Evolutionary conservation across 2,797 vertebrate species (phyloP).

Genomic region (Rhincodon typus): DNA sequence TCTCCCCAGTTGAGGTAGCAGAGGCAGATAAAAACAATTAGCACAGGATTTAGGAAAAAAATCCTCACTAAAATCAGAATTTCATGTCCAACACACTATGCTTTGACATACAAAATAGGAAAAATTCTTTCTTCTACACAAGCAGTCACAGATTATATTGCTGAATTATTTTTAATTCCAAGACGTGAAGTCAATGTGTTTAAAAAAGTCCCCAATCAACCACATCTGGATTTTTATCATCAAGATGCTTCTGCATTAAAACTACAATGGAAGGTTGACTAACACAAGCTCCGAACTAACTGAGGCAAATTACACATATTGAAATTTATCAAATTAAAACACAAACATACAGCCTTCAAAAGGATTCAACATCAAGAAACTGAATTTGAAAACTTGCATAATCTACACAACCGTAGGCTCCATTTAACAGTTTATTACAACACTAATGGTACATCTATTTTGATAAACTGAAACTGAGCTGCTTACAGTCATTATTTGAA

Average conservation of each 20-base stretch:
- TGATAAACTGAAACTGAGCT: conserved; percentile 89
- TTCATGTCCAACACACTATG: conserved; percentile 18
- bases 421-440: conserved; percentile 99
- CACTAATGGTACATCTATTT: conserved; percentile 75
- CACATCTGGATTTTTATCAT: conserved; percentile 17
- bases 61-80: conserved; percentile 4
- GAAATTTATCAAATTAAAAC: conserved; percentile 32
- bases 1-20: conserved; percentile 3
- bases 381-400: conserved; percentile 36
- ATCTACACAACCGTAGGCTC: conserved; percentile 56
- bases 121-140: background rate
- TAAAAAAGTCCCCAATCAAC: background rate
- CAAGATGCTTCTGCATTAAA: conserved; percentile 16
- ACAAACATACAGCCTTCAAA: conserved; percentile 36
- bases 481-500: conserved; percentile 88
- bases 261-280: conserved; percentile 9
- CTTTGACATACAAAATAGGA: conserved; percentile 32
- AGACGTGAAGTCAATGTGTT: background rate
- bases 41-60: background rate
- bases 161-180: background rate
- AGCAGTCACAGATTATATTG: conserved; percentile 18
- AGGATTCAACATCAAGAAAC: conserved; percentile 33
- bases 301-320: conserved; percentile 30
- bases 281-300: conserved; percentile 8
- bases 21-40: conserved; percentile 30